These are phyloP conservation scores for Heliconius nattereri DNA, from an alignment of 1,140 invertebrate genomes.

Conservation along the genomic window DNA sequence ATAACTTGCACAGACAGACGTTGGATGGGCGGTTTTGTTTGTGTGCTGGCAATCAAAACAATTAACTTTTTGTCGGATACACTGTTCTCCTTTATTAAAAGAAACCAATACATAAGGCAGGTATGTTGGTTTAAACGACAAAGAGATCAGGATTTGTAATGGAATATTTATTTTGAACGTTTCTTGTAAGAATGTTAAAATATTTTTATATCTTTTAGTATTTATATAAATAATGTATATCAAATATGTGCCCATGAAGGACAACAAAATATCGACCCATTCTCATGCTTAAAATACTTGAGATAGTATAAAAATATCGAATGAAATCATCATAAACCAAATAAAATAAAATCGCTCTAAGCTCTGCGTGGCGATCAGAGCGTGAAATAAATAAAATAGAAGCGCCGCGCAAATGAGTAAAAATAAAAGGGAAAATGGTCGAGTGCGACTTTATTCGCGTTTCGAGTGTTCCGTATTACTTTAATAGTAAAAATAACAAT, in stretches of 20 bases:
- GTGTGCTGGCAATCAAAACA: conserved; percentile 78
- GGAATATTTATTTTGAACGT: background rate
- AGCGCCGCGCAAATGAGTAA: conserved; percentile 68
- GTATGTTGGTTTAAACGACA: conserved; percentile 1
- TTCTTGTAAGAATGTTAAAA: background rate
- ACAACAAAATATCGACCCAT: background rate
- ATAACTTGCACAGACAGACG: conserved; percentile 73
- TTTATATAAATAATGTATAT: background rate
- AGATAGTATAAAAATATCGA: conserved; percentile 39
- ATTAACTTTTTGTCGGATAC: conserved; percentile 77
- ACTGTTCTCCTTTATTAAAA: conserved; percentile 63
- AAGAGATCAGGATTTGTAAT: background rate
- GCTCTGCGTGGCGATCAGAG: conserved; percentile 68
- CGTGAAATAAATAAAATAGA: conserved; percentile 77
- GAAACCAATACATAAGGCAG: conserved; percentile 56
- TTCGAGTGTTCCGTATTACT: background rate
- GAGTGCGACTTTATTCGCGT: background rate
- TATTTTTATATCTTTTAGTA: background rate
- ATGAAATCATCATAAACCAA: conserved; percentile 38
- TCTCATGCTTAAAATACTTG: conserved; percentile 24
- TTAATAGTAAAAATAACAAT: background rate
- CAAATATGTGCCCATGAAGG: background rate
- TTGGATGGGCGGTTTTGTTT: conserved; percentile 57
- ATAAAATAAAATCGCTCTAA: conserved; percentile 65
- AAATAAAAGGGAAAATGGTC: conserved; percentile 34